Percentiles rank a stretch among this genome's conserved stretches.
phyloP scores from a whole-genome alignment of 2,888 invertebrate species.

The Sarcophaga carnaria region DNA sequence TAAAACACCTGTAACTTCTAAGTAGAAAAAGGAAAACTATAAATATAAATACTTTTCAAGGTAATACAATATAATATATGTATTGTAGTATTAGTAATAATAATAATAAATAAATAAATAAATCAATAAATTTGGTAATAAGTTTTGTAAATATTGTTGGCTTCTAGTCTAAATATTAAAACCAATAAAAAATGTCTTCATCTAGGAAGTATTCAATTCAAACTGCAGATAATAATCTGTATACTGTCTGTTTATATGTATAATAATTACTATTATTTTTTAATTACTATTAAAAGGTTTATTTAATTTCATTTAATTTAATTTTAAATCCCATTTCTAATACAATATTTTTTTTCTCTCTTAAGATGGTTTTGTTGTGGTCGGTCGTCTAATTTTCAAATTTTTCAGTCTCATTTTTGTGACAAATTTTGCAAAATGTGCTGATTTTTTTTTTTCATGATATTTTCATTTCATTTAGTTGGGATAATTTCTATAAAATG shows the following conservation, averaged over 20 bases:
- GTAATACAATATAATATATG: not conserved
- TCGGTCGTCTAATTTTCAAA: conserved; percentile 49
- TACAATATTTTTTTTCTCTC: not conserved
- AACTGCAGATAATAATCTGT: conserved; percentile 27
- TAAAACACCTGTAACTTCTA: conserved; percentile 57
- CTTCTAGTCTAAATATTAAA: conserved; percentile 31
- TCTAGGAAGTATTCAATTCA: conserved; percentile 50
- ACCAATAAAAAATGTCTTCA: conserved; percentile 61
- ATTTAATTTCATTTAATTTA: not conserved
- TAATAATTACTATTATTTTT: no score
- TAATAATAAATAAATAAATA: not conserved
- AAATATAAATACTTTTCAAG: conserved; percentile 53
- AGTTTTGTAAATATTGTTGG: conserved; percentile 16
- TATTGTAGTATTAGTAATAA: no score
- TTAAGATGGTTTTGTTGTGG: conserved; percentile 33
- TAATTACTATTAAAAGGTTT: not conserved
- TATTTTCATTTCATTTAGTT: not conserved
- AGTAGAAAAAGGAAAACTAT: conserved; percentile 53
- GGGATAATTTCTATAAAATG: not conserved
- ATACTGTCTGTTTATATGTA: not conserved
- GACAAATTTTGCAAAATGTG: conserved; percentile 63
- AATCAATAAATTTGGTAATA: conserved; percentile 39
- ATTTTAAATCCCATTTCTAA: conserved; percentile 34
- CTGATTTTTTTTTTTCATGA: conserved; percentile 6
- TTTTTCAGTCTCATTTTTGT: conserved; percentile 66